Percentiles rank a stretch among this genome's conserved stretches.
These are phyloP conservation scores for Matsumyia berberina DNA, from an alignment of 2,888 invertebrate species.

Conservation along the genomic window DNA sequence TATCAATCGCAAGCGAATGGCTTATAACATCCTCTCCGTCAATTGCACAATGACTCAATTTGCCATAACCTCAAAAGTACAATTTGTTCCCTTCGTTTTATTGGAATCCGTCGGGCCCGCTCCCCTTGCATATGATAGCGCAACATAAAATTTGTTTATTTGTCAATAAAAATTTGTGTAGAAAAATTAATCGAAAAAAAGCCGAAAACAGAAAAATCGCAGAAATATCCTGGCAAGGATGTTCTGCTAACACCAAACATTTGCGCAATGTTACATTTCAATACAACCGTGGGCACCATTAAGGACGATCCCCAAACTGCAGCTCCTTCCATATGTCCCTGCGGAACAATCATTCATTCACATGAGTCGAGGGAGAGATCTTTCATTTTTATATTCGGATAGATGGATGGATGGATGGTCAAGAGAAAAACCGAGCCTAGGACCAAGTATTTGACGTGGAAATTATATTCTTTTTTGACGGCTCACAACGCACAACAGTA, in stretches of 20 bases:
- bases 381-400: slow-evolving; percentile 48
- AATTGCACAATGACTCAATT: slow-evolving; percentile 71
- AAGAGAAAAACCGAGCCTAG: slow-evolving; percentile 8
- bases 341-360: slow-evolving; percentile 54
- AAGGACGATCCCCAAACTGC: slow-evolving; percentile 50
- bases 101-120: slow-evolving; percentile 33
- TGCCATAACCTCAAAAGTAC: slow-evolving; percentile 52
- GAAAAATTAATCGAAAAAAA: slow-evolving; percentile 54
- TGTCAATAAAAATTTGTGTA: slow-evolving; percentile 54
- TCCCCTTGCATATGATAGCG: background rate
- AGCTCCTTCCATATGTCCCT: slow-evolving; percentile 23
- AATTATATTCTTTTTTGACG: slow-evolving; percentile 21
- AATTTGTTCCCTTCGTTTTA: slow-evolving; percentile 26
- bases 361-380: slow-evolving; percentile 49
- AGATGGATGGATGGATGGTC: slow-evolving; percentile 19
- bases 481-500: too few relatives aligned
- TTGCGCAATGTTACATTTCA: slow-evolving; percentile 53
- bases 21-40: slow-evolving; percentile 53
- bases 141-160: slow-evolving; percentile 71
- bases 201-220: slow-evolving; percentile 24
- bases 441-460: slow-evolving; percentile 19
- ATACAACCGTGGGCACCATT: slow-evolving; percentile 44
- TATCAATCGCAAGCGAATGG: slow-evolving; percentile 59
- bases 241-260: slow-evolving; percentile 29
- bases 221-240: slow-evolving; percentile 51